Conservation (phyloP, 2,113 vertebrate genomes). For the Odocoileus virginianus region DNA sequence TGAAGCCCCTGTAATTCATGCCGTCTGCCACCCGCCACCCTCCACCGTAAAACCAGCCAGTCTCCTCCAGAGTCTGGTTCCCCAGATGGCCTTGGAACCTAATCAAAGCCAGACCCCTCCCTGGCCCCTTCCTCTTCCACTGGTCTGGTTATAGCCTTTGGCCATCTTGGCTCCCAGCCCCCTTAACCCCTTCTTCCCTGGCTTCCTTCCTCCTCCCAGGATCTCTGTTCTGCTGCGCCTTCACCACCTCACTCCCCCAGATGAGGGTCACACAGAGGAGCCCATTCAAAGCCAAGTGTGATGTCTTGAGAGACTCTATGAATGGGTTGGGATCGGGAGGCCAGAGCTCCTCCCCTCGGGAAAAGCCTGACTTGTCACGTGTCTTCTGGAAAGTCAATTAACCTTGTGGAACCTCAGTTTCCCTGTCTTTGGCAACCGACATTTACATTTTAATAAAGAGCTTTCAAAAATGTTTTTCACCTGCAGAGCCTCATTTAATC, state of each 20-base stretch:
- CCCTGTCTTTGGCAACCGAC: background rate
- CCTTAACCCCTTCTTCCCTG: background rate
- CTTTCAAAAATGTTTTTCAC: background rate
- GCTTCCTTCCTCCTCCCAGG: background rate
- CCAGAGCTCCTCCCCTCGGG: background rate
- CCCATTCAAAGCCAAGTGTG: background rate
- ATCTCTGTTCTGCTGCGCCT: background rate
- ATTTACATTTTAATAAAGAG: background rate
- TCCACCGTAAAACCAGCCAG: background rate
- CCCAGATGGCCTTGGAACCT: background rate
- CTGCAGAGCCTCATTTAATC: background rate
- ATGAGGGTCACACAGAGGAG: background rate
- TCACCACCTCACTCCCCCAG: background rate
- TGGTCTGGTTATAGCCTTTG: background rate
- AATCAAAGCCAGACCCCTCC: constrained; percentile 1
- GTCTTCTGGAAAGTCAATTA: background rate
- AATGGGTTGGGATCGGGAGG: background rate
- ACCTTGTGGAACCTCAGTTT: background rate
- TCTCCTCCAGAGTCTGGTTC: background rate
- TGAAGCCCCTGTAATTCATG: background rate
- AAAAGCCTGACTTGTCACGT: background rate
- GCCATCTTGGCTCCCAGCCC: background rate
- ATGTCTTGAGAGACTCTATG: background rate
- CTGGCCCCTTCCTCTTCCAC: background rate
- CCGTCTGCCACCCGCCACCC: background rate